Percentiles rank a stretch among this genome's conserved stretches.
Conservation (phyloP, 2,888 invertebrate species). For the Asteroscopus sphinx region DNA sequence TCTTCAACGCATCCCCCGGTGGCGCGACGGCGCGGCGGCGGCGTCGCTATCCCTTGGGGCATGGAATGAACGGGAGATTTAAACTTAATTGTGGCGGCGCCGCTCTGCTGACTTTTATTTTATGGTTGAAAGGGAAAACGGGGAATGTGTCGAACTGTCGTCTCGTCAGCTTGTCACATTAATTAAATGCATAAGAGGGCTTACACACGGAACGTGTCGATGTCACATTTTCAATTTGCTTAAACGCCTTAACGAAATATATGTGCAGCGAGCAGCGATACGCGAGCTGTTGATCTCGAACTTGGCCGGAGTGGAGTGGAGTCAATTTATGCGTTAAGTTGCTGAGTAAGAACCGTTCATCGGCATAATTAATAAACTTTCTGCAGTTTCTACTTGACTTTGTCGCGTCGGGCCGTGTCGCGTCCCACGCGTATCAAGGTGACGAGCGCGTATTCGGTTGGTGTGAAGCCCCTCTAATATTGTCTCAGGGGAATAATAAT, state of each 20-base stretch:
- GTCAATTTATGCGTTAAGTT: constrained; percentile 9
- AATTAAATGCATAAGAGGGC: constrained; percentile 26
- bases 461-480: constrained; percentile 33
- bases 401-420: constrained; percentile 1
- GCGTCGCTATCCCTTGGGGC: constrained; percentile 8
- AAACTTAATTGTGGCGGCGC: constrained; percentile 45
- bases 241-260: constrained; percentile 19
- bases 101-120: constrained; percentile 13
- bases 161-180: constrained; percentile 34
- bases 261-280: constrained; percentile 22
- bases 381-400: constrained; percentile 1
- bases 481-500: constrained; percentile 48
- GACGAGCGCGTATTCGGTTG: constrained; percentile 13
- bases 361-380: constrained; percentile 10
- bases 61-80: constrained; percentile 19
- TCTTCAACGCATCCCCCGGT: background rate
- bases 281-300: background rate
- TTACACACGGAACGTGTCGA: constrained; percentile 4
- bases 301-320: background rate
- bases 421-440: constrained; percentile 7
- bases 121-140: constrained; percentile 16
- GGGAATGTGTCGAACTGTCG: constrained; percentile 31
- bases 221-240: constrained; percentile 1
- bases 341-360: constrained; percentile 2
- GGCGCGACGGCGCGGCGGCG: constrained; percentile 1